phyloP scores from a whole-genome alignment of 2,797 vertebrate species.

The Chaetophractus vellerosus region DNA sequence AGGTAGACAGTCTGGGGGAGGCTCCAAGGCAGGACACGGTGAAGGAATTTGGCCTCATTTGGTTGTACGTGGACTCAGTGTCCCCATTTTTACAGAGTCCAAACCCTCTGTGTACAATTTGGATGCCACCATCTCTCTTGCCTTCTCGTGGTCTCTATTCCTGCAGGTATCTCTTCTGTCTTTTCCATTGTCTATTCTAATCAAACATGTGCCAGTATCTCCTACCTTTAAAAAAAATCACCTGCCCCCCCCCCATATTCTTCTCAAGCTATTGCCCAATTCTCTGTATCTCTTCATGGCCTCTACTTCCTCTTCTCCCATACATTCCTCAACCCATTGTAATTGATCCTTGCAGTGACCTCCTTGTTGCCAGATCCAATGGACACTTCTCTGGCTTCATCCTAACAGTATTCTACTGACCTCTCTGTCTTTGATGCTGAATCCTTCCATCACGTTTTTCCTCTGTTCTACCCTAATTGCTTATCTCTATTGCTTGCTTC shows the following conservation, averaged over 20 bases:
- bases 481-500: not conserved
- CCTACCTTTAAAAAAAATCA: not conserved
- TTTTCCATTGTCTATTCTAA: not conserved
- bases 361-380: not conserved
- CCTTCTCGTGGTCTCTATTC: not conserved
- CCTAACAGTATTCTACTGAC: not conserved
- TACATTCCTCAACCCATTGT: not conserved
- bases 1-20: not conserved
- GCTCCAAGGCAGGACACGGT: not conserved
- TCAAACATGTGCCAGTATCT: not conserved
- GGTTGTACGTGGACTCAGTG: not conserved
- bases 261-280: not conserved
- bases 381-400: not conserved
- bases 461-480: not conserved
- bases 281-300: not conserved
- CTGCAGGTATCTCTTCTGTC: not conserved
- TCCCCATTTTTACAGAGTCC: not conserved
- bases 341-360: not conserved
- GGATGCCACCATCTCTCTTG: not conserved
- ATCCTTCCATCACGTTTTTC: not conserved
- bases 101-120: accelerated
- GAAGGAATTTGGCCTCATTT: not conserved
- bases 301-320: not conserved
- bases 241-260: accelerated
- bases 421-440: not conserved